Conservation (phyloP, 2,888 invertebrate genomes). For the Lottia gigantea region DNA sequence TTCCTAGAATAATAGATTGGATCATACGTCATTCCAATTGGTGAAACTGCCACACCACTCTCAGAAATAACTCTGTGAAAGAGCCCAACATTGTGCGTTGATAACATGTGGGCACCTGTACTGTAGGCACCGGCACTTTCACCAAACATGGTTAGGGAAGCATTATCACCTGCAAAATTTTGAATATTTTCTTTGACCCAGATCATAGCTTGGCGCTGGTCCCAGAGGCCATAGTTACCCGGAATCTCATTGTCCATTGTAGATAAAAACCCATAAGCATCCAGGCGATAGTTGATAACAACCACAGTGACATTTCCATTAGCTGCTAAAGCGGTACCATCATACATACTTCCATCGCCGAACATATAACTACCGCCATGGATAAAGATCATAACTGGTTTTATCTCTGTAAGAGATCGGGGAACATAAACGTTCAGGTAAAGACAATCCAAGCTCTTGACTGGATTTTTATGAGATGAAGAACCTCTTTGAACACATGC, state of each 20-base stretch:
- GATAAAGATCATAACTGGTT: constrained; percentile 90
- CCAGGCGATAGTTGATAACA: constrained; percentile 90
- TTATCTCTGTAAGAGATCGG: constrained; percentile 75
- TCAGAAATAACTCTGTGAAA: constrained; percentile 47
- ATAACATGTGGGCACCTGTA: constrained; percentile 41
- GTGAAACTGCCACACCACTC: constrained; percentile 40
- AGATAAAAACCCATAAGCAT: constrained; percentile 93
- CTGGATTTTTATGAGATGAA: constrained; percentile 85
- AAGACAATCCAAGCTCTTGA: constrained; percentile 84
- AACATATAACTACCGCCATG: constrained; percentile 94
- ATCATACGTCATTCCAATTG: constrained; percentile 22
- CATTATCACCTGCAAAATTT: constrained; percentile 40
- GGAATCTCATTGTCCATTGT: constrained; percentile 82
- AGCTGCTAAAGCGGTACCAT: constrained; percentile 79
- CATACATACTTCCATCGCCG: constrained; percentile 80
- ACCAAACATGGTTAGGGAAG: constrained; percentile 47
- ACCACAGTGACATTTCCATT: constrained; percentile 92
- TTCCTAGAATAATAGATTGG: constrained; percentile 20
- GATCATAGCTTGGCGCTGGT: constrained; percentile 90
- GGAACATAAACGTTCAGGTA: constrained; percentile 96
- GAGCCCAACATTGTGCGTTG: constrained; percentile 36
- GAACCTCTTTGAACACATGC: constrained; percentile 16
- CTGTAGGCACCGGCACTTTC: constrained; percentile 47
- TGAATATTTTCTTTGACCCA: constrained; percentile 91
- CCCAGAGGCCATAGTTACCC: constrained; percentile 91